phyloP scores from a whole-genome alignment of 2,797 vertebrate species.

The Crenichthys baileyi region DNA sequence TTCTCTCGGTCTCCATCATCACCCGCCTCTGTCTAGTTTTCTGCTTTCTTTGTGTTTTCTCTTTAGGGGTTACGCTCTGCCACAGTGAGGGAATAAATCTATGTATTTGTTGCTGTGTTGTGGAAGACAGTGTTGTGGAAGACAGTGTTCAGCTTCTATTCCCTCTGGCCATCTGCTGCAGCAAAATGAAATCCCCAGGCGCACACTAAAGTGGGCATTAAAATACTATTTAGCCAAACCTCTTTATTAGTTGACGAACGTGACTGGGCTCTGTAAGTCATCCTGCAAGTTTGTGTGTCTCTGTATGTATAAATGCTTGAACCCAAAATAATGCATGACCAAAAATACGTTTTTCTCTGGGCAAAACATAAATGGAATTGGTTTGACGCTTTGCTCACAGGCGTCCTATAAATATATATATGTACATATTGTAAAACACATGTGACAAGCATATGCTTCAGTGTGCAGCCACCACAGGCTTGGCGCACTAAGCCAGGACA shows the following conservation, averaged over 20 bases:
- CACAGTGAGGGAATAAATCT: slow-evolving; percentile 48
- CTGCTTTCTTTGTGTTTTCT: slow-evolving; percentile 48
- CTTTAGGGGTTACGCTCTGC: slow-evolving; percentile 39
- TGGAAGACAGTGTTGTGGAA: slow-evolving; percentile 48
- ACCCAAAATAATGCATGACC: slow-evolving; percentile 49
- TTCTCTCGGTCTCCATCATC: slow-evolving; percentile 43
- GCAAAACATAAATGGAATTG: slow-evolving; percentile 33
- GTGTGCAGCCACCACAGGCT: slow-evolving; percentile 38
- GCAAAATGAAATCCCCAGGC: slow-evolving; percentile 21
- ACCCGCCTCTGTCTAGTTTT: slow-evolving; percentile 49
- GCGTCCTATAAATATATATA: slow-evolving; percentile 35
- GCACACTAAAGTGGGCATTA: slow-evolving; percentile 22
- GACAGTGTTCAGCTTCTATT: slow-evolving; percentile 40
- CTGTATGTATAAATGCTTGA: slow-evolving; percentile 36
- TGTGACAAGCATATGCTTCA: slow-evolving; percentile 39
- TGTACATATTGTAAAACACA: slow-evolving; percentile 10
- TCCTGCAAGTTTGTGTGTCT: slow-evolving; percentile 25
- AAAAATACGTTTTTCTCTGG: slow-evolving; percentile 45
- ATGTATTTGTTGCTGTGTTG: slow-evolving; percentile 57
- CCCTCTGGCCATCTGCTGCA: slow-evolving; percentile 36
- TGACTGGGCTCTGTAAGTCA: slow-evolving; percentile 10
- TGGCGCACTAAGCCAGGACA: slow-evolving; percentile 43
- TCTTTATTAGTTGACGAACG: slow-evolving; percentile 4
- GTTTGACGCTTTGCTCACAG: slow-evolving; percentile 39
- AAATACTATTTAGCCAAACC: not conserved